These are phyloP conservation scores for Henricia sp. DNA, from an alignment of 53 echinoderm and acorn worm species.

Conservation along the genomic window DNA sequence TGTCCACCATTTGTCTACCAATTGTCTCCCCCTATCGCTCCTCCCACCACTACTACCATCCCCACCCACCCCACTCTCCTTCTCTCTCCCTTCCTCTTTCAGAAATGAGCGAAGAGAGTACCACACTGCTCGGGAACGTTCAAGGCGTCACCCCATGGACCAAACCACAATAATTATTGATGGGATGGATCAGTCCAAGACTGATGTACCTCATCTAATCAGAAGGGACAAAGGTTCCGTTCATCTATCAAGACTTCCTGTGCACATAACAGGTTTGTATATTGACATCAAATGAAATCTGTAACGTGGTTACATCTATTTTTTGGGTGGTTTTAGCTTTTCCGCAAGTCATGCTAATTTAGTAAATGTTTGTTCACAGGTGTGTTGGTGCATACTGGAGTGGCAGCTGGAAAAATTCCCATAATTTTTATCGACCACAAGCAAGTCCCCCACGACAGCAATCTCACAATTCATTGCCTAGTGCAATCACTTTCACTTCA, in stretches of 20 bases:
- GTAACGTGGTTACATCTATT: no score
- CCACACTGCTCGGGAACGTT: constrained; percentile 36
- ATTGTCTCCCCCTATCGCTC: no score
- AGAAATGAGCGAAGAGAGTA: constrained; percentile 56
- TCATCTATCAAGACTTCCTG: neutral
- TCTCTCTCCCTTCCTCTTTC: neutral
- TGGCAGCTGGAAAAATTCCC: constrained; percentile 39
- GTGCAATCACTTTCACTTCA: constrained; percentile 11
- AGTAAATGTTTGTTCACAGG: no score
- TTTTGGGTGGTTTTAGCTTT: no score
- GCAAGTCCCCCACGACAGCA: constrained; percentile 38
- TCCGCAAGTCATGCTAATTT: no score
- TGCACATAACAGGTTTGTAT: constrained; percentile 57
- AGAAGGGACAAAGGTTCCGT: constrained; percentile 29
- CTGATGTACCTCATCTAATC: constrained; percentile 48
- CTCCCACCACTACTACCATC: no score
- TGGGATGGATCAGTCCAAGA: constrained; percentile 67
- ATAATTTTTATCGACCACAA: constrained; percentile 29
- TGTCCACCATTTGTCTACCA: no score
- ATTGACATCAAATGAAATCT: neutral
- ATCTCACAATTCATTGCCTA: constrained; percentile 24
- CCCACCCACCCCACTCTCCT: no score
- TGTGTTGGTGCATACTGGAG: neutral
- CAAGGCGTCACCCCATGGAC: constrained; percentile 24
- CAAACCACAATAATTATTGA: constrained; percentile 52